A percentile compares a stretch with the other conserved stretches of the same genome.
Evolutionary conservation across 1,140 invertebrate genomes (phyloP).

Genomic region (Leptinotarsa defecta): DNA sequence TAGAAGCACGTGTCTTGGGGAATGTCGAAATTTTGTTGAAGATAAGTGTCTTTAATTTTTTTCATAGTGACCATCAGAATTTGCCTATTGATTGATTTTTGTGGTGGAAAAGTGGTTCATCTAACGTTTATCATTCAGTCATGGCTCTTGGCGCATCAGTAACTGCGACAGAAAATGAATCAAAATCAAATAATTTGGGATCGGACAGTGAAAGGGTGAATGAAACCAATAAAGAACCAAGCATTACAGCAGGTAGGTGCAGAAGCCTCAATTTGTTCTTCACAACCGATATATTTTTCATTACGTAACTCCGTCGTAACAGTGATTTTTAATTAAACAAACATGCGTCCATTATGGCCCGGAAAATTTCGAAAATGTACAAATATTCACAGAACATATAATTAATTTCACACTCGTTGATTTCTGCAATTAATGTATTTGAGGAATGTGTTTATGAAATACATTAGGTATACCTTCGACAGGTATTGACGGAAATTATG

Average conservation of each 20-base stretch:
- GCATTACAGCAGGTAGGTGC: constrained; percentile 32
- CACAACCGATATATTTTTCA: constrained; percentile 12
- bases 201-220: constrained; percentile 28
- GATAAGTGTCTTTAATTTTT: not conserved
- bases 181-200: constrained; percentile 30
- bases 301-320: constrained; percentile 19
- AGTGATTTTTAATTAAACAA: constrained; percentile 11
- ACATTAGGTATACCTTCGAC: not conserved
- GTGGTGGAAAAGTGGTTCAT: not conserved
- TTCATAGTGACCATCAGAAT: not conserved
- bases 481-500: not conserved
- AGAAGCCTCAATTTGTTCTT: constrained; percentile 11
- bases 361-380: constrained; percentile 6
- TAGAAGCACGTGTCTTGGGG: constrained; percentile 37
- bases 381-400: not conserved
- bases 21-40: constrained; percentile 9
- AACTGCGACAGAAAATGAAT: constrained; percentile 29
- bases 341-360: not conserved
- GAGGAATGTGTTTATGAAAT: not conserved
- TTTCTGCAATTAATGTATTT: not conserved
- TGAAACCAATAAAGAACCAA: constrained; percentile 20
- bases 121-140: constrained; percentile 7
- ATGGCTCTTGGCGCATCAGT: constrained; percentile 40
- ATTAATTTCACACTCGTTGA: not conserved
- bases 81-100: constrained; percentile 1